Evolutionary conservation across 2,888 invertebrate genomes (phyloP), one percentile per base, ranked within the genome.

Genomic region (Vanessa cardui): DNA sequence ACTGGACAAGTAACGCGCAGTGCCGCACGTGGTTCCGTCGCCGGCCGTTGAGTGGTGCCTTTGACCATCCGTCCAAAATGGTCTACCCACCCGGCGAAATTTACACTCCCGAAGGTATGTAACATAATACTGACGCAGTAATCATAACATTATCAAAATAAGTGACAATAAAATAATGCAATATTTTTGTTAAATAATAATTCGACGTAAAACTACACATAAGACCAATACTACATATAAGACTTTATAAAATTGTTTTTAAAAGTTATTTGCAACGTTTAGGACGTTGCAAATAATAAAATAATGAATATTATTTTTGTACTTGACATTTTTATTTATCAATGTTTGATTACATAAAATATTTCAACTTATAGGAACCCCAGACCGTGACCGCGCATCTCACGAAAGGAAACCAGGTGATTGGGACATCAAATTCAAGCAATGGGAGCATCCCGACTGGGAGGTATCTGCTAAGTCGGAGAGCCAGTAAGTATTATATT

Each of bases 41-140:
- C 61, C 95, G 97, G 26, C 96, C 97, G 59, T 93, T 98, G 45
- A 95, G 95, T 81, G 96, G 96, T 63, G 98, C 98, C 62, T 97
- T 96, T 90, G 96, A 96, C 33, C 97, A 98, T 86, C 97, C 98
- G n/a, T 97, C 97, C 61, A 96, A 95, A 86, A 98, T 98, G 98
- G 97, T 98, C 3, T 98, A 98, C 89, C 98, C 98, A 65, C 97
- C 97, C 1, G 97, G 97, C 5, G 95, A 96, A 75, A 91, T 93
- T 16, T 97, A 96, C 85, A 97, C 97, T 0, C 97, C 98, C 0
- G 96, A 96, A 83, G 94, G 95, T 77, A 83, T 39, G 21, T 50
- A 15, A 39, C 39, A 39, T 39, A 39, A 12, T 39, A 39, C 4
- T 12, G 12, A 12, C 2, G 12, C 2, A 12, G 39, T 39, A 39